These are phyloP conservation scores for Myotis lucifugus DNA, from an alignment of 2,113 vertebrate genomes.

Conservation along the genomic window DNA sequence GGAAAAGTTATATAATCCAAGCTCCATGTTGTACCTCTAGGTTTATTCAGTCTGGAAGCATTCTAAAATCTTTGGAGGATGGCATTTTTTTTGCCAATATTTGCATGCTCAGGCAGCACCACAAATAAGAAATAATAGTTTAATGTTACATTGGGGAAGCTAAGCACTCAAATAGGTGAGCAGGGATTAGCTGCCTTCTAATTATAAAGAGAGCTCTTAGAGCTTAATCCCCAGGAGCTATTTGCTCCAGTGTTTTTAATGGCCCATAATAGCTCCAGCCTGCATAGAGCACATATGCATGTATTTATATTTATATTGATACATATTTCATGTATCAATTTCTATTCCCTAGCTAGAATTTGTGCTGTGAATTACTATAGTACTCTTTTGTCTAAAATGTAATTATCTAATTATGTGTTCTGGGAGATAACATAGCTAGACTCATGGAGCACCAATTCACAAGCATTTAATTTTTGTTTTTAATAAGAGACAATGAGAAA, in stretches of 20 bases:
- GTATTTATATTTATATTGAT: conserved; percentile 78
- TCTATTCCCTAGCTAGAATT: conserved; percentile 73
- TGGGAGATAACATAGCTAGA: conserved; percentile 75
- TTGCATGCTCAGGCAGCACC: conserved; percentile 55
- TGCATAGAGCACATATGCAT: conserved; percentile 66
- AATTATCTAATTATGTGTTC: conserved; percentile 80
- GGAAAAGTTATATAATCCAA: conserved; percentile 21
- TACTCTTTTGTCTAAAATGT: conserved; percentile 78
- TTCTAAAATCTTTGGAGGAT: conserved; percentile 4
- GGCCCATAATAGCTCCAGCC: conserved; percentile 66
- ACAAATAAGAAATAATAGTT: conserved; percentile 68
- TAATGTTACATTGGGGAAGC: conserved; percentile 56
- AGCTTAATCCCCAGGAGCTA: conserved; percentile 71
- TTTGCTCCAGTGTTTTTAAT: conserved; percentile 72
- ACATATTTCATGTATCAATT: conserved; percentile 80
- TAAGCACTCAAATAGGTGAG: conserved; percentile 70
- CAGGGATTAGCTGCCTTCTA: conserved; percentile 77
- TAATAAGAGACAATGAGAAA: conserved; percentile 74
- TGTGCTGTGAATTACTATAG: conserved; percentile 70
- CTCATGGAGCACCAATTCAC: conserved; percentile 68
- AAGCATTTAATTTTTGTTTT: conserved; percentile 79
- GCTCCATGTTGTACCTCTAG: neutral
- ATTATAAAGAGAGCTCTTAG: conserved; percentile 70
- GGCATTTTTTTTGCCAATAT: conserved; percentile 62
- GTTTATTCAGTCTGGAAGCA: conserved; percentile 51